Evolutionary conservation across 2,797 vertebrate species (phyloP), one percentile per base, ranked within the genome.

Genomic region (Tenualosa thibaudeaui): DNA sequence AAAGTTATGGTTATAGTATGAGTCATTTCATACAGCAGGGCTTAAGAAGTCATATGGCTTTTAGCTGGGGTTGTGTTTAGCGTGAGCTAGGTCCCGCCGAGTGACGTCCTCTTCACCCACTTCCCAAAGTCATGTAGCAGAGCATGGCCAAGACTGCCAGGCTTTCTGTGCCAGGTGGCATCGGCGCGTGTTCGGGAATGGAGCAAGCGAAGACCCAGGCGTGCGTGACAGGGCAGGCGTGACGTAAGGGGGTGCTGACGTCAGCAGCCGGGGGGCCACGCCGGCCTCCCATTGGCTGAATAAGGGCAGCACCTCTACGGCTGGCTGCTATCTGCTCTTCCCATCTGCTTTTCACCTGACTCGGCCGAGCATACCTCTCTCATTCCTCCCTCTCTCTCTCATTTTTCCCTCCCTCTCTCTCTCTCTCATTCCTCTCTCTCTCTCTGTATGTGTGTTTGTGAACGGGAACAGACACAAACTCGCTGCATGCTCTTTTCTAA

Each of bases 261-360:
- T 75, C 68, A 75, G 68, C 31, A 15, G 3, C 12, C 31, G 8
- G 46, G 46, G 62, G 68, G 68, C 31, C 31, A 75, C 31, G 31
- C 68, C 15, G 31, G 68, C 13, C 68, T 75, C 31, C 40, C 31
- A 40, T 75, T 75, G 68, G 68, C 68, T 75, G 68, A 85, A 53
- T 62, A 84, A 83, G 84, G 13, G 85, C 24, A 86, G 22, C 17
- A 24, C 19, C 84, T 68, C 81, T 53, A 24, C 49, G 62, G 84
- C 82, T 87, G 85, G 83, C 43, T 46, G 78, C 88, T 89, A 90
- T 92, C 88, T 82, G 56, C 9, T 56, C 84, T 75, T 81, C 81
- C 86, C 83, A 91, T 91, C 89, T 88, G 86, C 81, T 89, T 54
- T 82, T 81, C 53, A 83, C 83, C 82, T 82, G 75, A 82, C 82